phyloP scores from a whole-genome alignment of 2,797 vertebrate species.

The Melopsittacus undulatus region DNA sequence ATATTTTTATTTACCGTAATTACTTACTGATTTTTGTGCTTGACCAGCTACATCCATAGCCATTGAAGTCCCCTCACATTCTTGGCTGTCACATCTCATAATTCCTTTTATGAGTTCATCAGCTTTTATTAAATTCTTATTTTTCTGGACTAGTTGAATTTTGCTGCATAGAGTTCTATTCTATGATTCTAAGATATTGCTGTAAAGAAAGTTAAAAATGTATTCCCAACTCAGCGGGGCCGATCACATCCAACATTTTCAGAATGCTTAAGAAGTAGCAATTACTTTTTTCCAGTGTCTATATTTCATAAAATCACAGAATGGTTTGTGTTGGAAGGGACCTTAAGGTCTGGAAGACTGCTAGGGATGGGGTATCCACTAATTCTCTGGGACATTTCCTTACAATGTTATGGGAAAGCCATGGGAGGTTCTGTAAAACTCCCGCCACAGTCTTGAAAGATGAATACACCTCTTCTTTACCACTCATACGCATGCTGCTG shows the following conservation, averaged over 20 bases:
- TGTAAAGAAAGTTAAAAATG: neutral
- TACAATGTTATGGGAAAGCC: no score
- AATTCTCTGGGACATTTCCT: neutral
- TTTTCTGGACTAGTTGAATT: neutral
- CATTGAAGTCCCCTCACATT: neutral
- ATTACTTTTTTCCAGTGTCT: neutral
- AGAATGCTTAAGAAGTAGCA: neutral
- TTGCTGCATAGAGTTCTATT: neutral
- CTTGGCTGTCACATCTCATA: neutral
- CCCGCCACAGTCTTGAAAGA: fast-evolving
- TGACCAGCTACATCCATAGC: neutral
- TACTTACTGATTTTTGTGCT: neutral
- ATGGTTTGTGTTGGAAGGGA: neutral
- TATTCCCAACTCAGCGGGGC: neutral
- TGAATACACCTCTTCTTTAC: neutral
- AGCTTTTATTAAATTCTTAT: neutral
- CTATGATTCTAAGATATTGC: neutral
- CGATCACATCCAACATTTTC: neutral
- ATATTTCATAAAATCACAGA: neutral
- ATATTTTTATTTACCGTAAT: neutral
- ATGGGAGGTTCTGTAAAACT: fast-evolving
- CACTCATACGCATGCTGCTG: fast-evolving
- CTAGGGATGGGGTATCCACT: neutral
- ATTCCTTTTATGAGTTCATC: neutral
- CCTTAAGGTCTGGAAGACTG: neutral